These are phyloP conservation scores for Drosophila neocordata DNA, from an alignment of 1,140 invertebrate genomes.

Conservation along the genomic window DNA sequence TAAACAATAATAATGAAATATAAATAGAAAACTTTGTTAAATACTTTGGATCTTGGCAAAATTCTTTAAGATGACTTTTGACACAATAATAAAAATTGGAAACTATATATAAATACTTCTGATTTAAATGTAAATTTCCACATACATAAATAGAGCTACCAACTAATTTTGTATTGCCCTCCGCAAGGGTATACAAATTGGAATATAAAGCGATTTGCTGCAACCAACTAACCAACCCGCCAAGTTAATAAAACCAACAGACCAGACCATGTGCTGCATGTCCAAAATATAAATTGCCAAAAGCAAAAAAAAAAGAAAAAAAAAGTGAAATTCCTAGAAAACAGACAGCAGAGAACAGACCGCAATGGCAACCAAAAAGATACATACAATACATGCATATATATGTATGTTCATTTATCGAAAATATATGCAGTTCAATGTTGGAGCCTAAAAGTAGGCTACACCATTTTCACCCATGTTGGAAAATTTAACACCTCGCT, in stretches of 20 bases:
- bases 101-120: too few relatives aligned
- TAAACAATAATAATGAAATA: too few relatives aligned
- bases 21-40: too few relatives aligned
- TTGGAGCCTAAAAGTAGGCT: neutral
- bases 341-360: neutral
- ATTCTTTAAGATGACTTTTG: too few relatives aligned
- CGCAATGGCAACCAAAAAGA: neutral
- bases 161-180: neutral
- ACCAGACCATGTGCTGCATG: conserved; percentile 55
- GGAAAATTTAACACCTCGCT: conserved; percentile 1
- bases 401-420: neutral
- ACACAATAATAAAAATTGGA: too few relatives aligned
- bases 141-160: too few relatives aligned
- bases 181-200: neutral
- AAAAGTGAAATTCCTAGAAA: conserved; percentile 5
- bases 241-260: conserved; percentile 67
- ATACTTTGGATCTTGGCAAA: too few relatives aligned
- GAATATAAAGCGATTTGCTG: neutral
- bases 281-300: conserved; percentile 27
- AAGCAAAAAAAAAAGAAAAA: neutral
- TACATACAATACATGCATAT: neutral
- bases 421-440: neutral
- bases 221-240: neutral
- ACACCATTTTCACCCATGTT: neutral
- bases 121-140: too few relatives aligned